Evolutionary conservation across 2,113 vertebrate species (phyloP).

Genomic region (Phalacrocorax carbo): DNA sequence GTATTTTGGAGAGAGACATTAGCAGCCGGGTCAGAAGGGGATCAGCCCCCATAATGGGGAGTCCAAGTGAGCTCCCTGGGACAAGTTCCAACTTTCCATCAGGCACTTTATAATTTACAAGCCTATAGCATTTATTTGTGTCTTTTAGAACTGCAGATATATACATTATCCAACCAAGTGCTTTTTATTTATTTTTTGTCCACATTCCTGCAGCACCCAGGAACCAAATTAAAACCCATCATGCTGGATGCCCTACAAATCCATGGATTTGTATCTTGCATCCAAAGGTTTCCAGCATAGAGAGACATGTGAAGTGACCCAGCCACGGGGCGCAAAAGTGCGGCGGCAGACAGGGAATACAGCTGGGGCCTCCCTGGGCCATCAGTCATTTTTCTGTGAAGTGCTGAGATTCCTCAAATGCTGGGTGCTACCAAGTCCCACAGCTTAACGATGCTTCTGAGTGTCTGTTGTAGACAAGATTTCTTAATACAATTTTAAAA

Average conservation of each 20-base stretch:
- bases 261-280: not conserved
- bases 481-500: not conserved
- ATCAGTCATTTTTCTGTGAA: not conserved
- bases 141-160: not conserved
- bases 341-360: not conserved
- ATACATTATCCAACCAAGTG: not conserved
- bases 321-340: not conserved
- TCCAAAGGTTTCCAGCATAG: not conserved
- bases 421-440: not conserved
- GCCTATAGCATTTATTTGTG: not conserved
- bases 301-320: accelerated
- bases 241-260: not conserved
- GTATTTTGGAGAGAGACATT: not conserved
- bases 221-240: not conserved
- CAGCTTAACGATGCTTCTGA: not conserved
- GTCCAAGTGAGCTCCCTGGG: not conserved
- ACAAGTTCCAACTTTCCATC: not conserved
- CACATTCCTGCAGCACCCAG: not conserved
- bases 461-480: not conserved
- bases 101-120: not conserved
- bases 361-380: not conserved
- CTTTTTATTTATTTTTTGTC: not conserved
- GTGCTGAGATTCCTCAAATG: not conserved
- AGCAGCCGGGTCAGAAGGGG: not conserved
- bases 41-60: not conserved